These are phyloP conservation scores for Percopsis omiscomaycus DNA, from an alignment of 2,797 vertebrate genomes.

Conservation along the genomic window DNA sequence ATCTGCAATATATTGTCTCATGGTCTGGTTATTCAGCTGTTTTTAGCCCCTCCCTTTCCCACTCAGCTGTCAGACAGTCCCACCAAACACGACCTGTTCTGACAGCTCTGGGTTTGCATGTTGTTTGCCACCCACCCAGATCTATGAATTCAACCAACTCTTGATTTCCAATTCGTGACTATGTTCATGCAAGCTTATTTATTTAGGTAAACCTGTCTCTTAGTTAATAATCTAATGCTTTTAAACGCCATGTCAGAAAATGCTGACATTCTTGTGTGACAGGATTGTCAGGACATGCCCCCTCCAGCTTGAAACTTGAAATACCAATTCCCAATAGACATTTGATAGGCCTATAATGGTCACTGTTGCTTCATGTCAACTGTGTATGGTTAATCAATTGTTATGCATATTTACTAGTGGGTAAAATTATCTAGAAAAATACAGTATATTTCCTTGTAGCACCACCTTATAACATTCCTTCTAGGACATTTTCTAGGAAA, in stretches of 20 bases:
- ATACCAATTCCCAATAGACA: too few species aligned
- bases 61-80: constrained; percentile 15
- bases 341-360: too few species aligned
- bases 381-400: too few species aligned
- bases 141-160: neutral
- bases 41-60: constrained; percentile 5
- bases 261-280: constrained; percentile 69
- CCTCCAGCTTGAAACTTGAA: too few species aligned
- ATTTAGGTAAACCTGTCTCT: neutral
- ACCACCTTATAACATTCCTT: neutral
- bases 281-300: constrained; percentile 59
- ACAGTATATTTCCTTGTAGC: constrained; percentile 4
- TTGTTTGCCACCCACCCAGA: neutral
- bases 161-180: neutral
- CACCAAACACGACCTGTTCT: constrained; percentile 54
- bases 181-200: neutral
- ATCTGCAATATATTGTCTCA: constrained; percentile 25
- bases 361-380: neutral
- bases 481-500: too few species aligned
- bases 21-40: constrained; percentile 56
- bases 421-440: too few species aligned
- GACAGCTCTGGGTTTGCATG: constrained; percentile 52
- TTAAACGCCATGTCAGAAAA: constrained; percentile 36
- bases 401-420: too few species aligned
- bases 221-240: constrained; percentile 14